These are phyloP conservation scores for Diplazon laetatorius DNA, from an alignment of 2,888 invertebrate genomes.

Conservation along the genomic window DNA sequence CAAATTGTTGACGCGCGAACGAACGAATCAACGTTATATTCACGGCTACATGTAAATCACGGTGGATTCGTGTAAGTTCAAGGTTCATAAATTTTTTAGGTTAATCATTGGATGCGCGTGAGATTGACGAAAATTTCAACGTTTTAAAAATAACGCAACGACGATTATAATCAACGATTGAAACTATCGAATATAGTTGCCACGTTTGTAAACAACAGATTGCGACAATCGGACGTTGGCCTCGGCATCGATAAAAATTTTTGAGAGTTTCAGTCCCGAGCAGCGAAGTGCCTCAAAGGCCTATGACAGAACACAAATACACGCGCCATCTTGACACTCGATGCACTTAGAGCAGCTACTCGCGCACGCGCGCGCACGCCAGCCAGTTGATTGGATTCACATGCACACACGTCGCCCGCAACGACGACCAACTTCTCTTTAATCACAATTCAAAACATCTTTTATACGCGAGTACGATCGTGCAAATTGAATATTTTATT, in stretches of 20 bases:
- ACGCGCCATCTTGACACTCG: slow-evolving; percentile 75
- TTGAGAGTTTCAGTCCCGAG: slow-evolving; percentile 22
- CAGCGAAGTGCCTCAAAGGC: slow-evolving; percentile 63
- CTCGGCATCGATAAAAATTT: slow-evolving; percentile 28
- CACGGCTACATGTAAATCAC: too few relatives aligned
- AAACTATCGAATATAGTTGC: slow-evolving; percentile 2
- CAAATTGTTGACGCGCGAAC: too few relatives aligned
- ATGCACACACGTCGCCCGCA: slow-evolving; percentile 8
- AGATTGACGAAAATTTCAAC: slow-evolving; percentile 44
- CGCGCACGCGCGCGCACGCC: not conserved
- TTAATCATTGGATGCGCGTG: slow-evolving; percentile 57
- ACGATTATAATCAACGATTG: slow-evolving; percentile 62
- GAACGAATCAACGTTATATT: too few relatives aligned
- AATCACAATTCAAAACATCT: too few relatives aligned
- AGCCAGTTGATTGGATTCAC: not conserved
- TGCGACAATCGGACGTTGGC: slow-evolving; percentile 24
- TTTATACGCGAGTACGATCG: too few relatives aligned
- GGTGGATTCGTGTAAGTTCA: slow-evolving; percentile 39
- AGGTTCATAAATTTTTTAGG: slow-evolving; percentile 55
- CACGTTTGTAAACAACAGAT: slow-evolving; percentile 42
- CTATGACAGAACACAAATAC: slow-evolving; percentile 73
- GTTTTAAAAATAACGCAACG: slow-evolving; percentile 54
- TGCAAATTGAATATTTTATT: too few relatives aligned
- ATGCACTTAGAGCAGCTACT: slow-evolving; percentile 23
- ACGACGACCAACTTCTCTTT: not conserved